Base-by-base conservation (phyloP, 2,888 invertebrate genomes). In the Fragum sueziense region DNA sequence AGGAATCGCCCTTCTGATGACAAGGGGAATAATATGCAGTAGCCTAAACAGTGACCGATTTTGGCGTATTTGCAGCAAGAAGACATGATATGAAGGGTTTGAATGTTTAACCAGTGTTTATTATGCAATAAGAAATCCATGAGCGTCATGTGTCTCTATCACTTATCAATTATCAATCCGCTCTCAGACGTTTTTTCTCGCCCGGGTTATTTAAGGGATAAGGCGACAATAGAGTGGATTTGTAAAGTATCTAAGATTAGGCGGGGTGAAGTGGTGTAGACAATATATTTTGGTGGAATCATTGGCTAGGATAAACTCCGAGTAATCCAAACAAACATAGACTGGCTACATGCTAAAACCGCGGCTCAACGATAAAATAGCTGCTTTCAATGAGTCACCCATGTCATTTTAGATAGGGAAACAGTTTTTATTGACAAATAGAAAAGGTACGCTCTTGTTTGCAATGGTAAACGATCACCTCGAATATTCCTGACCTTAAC, bases 311-410 rank as follows among this genome's bases (percentile, higher is more conserved):
- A 34, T 65, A 27, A 65, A 65, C 37, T 37, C 65, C 37, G 41
- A 65, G 65, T 74, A 67, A 74, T 74, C 73, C 67, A 27, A 54
- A 52, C 57, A 74, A 74, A 74, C 47, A 74, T n/a, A 67, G 54
- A 74, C 67, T 25, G 73, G 73, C 73, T 74, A 65, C 54, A 37
- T 27, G 67, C 54, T 65, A 74, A 74, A 34, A 74, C 69, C 52
- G 47, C 20, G 31, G 52, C 69, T 31, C 47, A 47, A 17, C 31
- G 52, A 69, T 69, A 69, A 69, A 65, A 4, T 2, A 4, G 2
- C 3, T 41, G 41, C 41, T 41, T 65, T n/a, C 41, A 22, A 65
- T 65, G 65, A 65, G 65, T 65, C 65, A 65, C 41, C 14, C 9
- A 61, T 14, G n/a, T n/a, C n/a, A n/a, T n/a, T n/a, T n/a, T n/a